Evolutionary conservation across 37 sponge, comb jelly and placozoan genomes (phyloP).

Genomic region (Lycopodina hypogea): DNA sequence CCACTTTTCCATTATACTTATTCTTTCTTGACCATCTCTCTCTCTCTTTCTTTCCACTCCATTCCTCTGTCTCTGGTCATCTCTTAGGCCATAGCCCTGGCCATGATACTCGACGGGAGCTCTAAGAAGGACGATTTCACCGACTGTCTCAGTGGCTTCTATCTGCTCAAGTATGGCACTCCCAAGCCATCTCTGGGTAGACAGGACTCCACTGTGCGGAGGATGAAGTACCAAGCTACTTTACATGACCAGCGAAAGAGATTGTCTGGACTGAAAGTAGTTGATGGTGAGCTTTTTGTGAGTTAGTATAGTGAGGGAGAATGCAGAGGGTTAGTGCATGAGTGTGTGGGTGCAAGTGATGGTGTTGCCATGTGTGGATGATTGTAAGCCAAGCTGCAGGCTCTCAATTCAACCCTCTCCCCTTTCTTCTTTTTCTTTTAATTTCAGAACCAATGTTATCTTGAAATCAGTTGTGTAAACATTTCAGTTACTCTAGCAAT

Average conservation of each 20-base stretch:
- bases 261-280: neutral
- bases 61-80: conserved; percentile 5
- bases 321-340: neutral
- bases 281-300: neutral
- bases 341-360: neutral
- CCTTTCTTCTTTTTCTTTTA: neutral
- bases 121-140: neutral
- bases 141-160: conserved; percentile 27
- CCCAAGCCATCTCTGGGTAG: conserved; percentile 20
- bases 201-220: conserved; percentile 37
- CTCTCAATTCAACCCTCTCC: no score
- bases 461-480: no score
- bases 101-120: conserved; percentile 23
- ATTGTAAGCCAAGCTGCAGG: no score
- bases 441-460: neutral
- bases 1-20: neutral
- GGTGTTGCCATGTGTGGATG: neutral
- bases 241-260: conserved; percentile 3
- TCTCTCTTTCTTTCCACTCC: neutral
- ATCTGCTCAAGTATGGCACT: conserved; percentile 54
- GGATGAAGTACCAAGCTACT: conserved; percentile 39
- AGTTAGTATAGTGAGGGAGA: neutral
- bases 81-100: conserved; percentile 46
- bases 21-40: neutral
- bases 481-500: no score